Base-by-base conservation (phyloP, 2,797 vertebrate species). In the Pipistrellus nathusii region DNA sequence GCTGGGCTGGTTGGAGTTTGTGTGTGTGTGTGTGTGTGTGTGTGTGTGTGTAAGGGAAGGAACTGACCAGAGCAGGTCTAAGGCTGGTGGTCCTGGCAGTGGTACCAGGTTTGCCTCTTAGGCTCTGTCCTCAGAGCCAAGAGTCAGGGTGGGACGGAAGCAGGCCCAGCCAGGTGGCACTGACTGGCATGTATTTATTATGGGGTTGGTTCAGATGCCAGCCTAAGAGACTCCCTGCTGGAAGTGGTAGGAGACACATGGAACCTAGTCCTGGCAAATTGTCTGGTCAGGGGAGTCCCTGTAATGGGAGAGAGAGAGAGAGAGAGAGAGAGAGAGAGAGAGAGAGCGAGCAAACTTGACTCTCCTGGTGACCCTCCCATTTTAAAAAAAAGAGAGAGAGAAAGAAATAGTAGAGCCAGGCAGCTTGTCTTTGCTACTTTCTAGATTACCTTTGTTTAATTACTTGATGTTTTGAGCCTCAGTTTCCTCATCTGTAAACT, bases 141-240 rank as follows among this genome's bases (percentile, higher is more conserved):
- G 25, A 68, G 90, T 85, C 80, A 85, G 94, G 48, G 51, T 69
- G 46, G 48, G 85, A 72, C 3, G 4, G 95, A 97, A 95, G 89
- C 30, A 48, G 48, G 55, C 55, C 72, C 64, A 64, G 85, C 41
- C 94, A 94, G 48, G 64, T 75, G 84, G 68, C 72, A 64, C 9
- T 35, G 93, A 80, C 44, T 72, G 23, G 55, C 46, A 41, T 55
- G 59, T 76, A 17, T 90, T 90, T 96, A 53, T 96, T 95, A 93
- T 6, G 9, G 93, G 78, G 6, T 41, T 96, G 92, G 89, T n/a
- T 85, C 57, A 32, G n/a, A 55, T 23, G 57, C 41, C 48, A 18
- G 38, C 38, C 78, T 53, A 35, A 77, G 90, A 66, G 72, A 94
- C 51, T 93, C 87, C 64, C 88, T 85, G 62, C 86, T 5, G 75